A percentile compares a stretch with the other conserved stretches of the same genome.
Conservation (phyloP, 2,888 invertebrate species). For the Actias luna region DNA sequence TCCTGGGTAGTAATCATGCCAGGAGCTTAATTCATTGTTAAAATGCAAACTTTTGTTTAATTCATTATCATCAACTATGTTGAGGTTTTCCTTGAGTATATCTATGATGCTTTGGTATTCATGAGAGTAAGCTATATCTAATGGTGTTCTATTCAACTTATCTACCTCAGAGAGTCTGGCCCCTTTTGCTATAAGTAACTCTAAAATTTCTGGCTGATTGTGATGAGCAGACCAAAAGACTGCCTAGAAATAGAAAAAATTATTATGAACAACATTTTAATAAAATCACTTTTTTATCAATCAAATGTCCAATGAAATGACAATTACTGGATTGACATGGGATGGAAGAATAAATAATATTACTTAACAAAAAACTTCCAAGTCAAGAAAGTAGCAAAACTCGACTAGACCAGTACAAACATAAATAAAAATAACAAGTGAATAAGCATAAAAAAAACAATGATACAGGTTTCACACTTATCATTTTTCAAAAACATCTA, state of each 20-base stretch:
- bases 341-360: too few species aligned
- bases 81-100: conserved; percentile 62
- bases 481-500: too few species aligned
- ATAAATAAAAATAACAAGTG: too few species aligned
- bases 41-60: conserved; percentile 34
- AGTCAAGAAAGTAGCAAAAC: too few species aligned
- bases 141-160: conserved; percentile 68
- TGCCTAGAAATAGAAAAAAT: conserved; percentile 66
- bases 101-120: conserved; percentile 72
- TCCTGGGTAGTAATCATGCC: conserved; percentile 80
- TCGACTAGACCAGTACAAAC: too few species aligned
- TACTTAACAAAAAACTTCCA: too few species aligned
- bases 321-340: too few species aligned
- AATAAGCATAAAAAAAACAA: too few species aligned
- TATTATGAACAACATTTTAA: not conserved
- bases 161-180: conserved; percentile 77
- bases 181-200: conserved; percentile 77
- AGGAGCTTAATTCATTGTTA: conserved; percentile 45
- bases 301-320: not conserved
- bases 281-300: not conserved
- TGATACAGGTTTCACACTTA: too few species aligned
- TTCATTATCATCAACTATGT: conserved; percentile 40
- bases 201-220: conserved; percentile 78
- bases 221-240: conserved; percentile 83
- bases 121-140: conserved; percentile 79